Base-by-base conservation (phyloP, 2,797 vertebrate species). In the Poeciliopsis gracilis region DNA sequence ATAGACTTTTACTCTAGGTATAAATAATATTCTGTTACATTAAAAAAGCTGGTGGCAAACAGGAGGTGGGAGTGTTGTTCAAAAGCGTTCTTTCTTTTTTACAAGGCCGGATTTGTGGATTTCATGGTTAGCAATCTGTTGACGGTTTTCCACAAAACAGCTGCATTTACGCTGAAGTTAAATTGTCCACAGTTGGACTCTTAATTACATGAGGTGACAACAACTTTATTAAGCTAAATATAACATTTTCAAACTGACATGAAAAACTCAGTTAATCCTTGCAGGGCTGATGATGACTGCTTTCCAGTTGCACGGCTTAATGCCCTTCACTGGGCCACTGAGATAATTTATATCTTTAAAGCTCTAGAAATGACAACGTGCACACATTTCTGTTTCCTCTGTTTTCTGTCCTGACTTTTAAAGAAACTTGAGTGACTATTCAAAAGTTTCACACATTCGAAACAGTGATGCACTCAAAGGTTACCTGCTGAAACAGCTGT, bases 401-500 rank as follows among this genome's bases (percentile, higher is more conserved):
- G 59, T 61, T 16, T 33, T 45, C 11, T n/a, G 4, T 75, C 12
- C 74, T 12, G 2, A 20, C 3, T n/a, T 55, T 43, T 23, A 38
- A 36, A 66, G 63, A 66, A 66, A 66, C 63, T 69, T 57, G 38
- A 28, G 49, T 16, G 76, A 47, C 51, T 55, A 43, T 76, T 67
- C 36, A 57, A 45, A 66, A 36, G 45, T 66, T 73, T 0, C 1
- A 4, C 71, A 84, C 47, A 18, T 70, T 71, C 61, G 36, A 30
- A 77, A 38, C 79, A 81, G 20, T 38, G 63, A 81, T 79, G 49
- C 46, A 74, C 66, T 85, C 78, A 83, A 84, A 91, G 78, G 81
- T 87, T 86, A 86, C 51, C 73, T 33, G 66, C 69, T 78, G 77
- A 84, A 91, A 88, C 82, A 84, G 78, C 80, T 84, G 69, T 77